phyloP scores from a whole-genome alignment of 2,113 vertebrate species.

The Podilymbus podiceps region DNA sequence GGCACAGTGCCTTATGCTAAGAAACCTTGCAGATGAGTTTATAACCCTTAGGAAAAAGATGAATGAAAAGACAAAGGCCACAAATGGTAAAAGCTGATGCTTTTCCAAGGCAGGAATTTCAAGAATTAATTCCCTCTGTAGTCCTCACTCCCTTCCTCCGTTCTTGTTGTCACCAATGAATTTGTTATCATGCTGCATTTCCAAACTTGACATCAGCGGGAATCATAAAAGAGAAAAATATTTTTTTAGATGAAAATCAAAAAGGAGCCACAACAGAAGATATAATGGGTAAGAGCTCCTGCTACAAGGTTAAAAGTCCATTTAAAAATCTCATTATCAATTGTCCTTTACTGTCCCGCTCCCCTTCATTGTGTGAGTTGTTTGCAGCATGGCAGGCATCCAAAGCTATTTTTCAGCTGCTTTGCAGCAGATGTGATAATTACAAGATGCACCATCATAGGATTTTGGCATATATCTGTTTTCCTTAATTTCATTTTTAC shows the following conservation, averaged over 20 bases:
- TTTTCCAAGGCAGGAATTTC: background rate
- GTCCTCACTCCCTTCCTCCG: background rate
- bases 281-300: background rate
- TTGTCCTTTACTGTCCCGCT: constrained; percentile 5
- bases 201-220: background rate
- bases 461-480: constrained; percentile 58
- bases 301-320: background rate
- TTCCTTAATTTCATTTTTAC: constrained; percentile 70
- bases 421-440: constrained; percentile 71
- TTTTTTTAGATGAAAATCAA: background rate
- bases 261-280: background rate
- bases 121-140: background rate
- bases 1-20: background rate
- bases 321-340: background rate
- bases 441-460: constrained; percentile 44
- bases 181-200: background rate
- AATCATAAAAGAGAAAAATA: background rate
- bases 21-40: background rate
- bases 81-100: background rate
- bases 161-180: background rate
- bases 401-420: constrained; percentile 45
- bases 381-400: constrained; percentile 45
- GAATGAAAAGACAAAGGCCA: background rate
- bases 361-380: background rate
- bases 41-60: background rate